Evolutionary conservation across 2,888 invertebrate genomes (phyloP).

Genomic region (Amphipyra tragopoginis): DNA sequence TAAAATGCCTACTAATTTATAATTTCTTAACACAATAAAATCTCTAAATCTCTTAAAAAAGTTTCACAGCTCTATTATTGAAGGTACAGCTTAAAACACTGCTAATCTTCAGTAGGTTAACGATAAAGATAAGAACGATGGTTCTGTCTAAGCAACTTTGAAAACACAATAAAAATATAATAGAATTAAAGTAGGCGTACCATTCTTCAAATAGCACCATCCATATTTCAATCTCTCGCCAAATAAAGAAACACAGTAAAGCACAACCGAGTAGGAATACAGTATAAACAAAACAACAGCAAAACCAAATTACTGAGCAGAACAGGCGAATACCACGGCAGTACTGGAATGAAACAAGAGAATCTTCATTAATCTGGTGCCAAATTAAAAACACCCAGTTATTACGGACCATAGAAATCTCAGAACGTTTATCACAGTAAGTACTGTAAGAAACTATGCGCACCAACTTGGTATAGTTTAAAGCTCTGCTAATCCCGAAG

Average conservation of each 20-base stretch:
- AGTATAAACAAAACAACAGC: conserved; percentile 48
- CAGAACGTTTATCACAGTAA: conserved; percentile 5
- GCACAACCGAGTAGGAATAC: conserved; percentile 11
- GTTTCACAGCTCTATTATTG: no score
- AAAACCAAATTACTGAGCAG: conserved; percentile 56
- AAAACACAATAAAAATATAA: neutral
- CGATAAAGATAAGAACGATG: no score
- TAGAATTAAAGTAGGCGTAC: neutral
- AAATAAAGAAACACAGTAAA: neutral
- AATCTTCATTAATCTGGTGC: conserved; percentile 80
- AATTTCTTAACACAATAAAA: no score
- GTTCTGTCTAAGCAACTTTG: no score
- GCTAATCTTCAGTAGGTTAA: no score
- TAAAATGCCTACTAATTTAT: no score
- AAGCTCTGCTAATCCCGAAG: conserved; percentile 50
- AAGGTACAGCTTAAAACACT: no score
- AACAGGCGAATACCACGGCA: conserved; percentile 54
- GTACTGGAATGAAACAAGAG: conserved; percentile 71
- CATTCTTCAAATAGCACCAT: neutral
- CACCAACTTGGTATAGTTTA: conserved; percentile 40
- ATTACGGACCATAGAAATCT: conserved; percentile 17
- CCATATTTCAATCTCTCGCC: neutral
- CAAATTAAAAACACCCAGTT: conserved; percentile 81
- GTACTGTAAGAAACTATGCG: neutral
- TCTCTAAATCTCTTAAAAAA: no score